Evolutionary conservation across 2,797 vertebrate genomes (phyloP), one percentile per base, ranked within the genome.

Genomic region (Pristis pectinata): DNA sequence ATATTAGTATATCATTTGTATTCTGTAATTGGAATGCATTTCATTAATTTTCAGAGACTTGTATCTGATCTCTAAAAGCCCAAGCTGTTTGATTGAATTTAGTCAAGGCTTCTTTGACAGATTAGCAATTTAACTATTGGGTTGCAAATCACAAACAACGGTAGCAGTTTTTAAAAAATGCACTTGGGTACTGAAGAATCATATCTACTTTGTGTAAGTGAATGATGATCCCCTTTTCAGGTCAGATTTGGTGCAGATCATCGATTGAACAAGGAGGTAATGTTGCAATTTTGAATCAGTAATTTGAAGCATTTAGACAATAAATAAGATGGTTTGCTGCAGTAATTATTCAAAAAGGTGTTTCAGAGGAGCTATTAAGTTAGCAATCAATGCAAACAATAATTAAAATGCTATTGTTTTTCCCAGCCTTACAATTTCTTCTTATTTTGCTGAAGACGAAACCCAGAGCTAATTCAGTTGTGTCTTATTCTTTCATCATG

Each of bases 31-130:
- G 61, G 7, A 67, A 67, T 34, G 17, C 9, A 19, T 91, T 92
- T 70, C 17, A 93, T 93, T 93, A 89, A 89, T 89, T 93, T 64
- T 72, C 56, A 61, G 30, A 92, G 87, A 24, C 61, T 61, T 67
- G 37, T 67, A 44, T 93, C 91, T 93, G 41, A 70, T 93, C 67
- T 89, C 34, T 89, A 30, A 61, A n/a, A 13, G 34, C 34, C 4
- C 34, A 34, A 34, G 56, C 13, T 89, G 85, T 89, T 89, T 15
- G 34, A 89, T 89, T 89, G n/a, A 93, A 93, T 70, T 93, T 41
- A 70, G 34, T 44, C 41, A 8, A 22, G 10, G 64, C 91, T 93
- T 89, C 85, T 37, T 13, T 61, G 56, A 61, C 85, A 89, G 56
- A 89, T 61, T 89, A 61, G 34, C 59, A 89, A 89, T 89, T n/a